Conservation (phyloP, 2,113 vertebrate species). For the Zosterops pallidus region DNA sequence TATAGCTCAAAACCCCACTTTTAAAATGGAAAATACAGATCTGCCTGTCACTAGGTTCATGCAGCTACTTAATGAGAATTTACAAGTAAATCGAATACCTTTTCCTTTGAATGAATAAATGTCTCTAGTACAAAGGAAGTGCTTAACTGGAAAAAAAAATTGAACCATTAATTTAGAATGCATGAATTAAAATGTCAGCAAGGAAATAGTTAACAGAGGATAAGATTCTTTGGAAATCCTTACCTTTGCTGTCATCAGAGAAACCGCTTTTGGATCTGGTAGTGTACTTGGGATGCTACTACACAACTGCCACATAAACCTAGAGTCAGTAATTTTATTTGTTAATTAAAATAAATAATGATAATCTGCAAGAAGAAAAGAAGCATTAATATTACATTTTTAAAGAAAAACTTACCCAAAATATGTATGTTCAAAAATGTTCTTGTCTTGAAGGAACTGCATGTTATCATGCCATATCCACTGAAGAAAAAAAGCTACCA, state of each 20-base stretch:
- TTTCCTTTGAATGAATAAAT: slow-evolving; percentile 99
- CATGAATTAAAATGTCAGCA: neutral
- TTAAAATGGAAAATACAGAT: neutral
- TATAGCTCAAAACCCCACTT: neutral
- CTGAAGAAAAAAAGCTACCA: slow-evolving; percentile 78
- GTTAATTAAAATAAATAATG: slow-evolving; percentile 46
- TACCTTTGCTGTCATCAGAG: slow-evolving; percentile 99
- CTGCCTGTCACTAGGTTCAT: neutral
- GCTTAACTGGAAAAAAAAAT: slow-evolving; percentile 85
- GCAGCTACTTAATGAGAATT: slow-evolving; percentile 31
- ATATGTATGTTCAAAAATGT: slow-evolving; percentile 99
- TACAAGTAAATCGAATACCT: slow-evolving; percentile 79
- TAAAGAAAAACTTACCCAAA: slow-evolving; percentile 88
- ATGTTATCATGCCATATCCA: slow-evolving; percentile 99
- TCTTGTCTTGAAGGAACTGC: slow-evolving; percentile 99
- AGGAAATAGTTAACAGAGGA: neutral
- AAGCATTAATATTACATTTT: slow-evolving; percentile 43
- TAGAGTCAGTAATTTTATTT: slow-evolving; percentile 72
- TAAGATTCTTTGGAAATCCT: neutral
- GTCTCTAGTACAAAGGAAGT: slow-evolving; percentile 98
- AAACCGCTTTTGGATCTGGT: slow-evolving; percentile 96
- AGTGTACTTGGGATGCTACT: slow-evolving; percentile 98
- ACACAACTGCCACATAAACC: slow-evolving; percentile 99
- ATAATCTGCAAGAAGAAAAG: slow-evolving; percentile 51
- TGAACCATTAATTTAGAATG: slow-evolving; percentile 45